Conservation (phyloP, 2,113 vertebrate species). For the Seriola aureovittata region DNA sequence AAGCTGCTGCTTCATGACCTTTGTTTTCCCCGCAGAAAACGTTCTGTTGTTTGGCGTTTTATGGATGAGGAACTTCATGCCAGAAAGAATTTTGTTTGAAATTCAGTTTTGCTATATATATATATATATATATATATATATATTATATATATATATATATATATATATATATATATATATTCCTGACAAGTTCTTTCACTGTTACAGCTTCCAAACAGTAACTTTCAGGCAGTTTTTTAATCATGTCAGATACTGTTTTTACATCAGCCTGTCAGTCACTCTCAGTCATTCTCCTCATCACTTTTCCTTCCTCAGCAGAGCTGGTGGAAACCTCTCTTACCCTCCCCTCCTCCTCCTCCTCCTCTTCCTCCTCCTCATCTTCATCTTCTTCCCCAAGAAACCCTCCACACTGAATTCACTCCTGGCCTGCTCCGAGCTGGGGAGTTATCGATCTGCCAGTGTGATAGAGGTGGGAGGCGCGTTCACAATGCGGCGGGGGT, state of each 20-base stretch:
- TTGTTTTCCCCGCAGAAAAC: background rate
- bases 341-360: slow-evolving; percentile 42
- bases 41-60: background rate
- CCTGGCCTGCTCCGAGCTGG: slow-evolving; percentile 40
- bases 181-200: background rate
- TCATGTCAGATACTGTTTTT: slow-evolving; percentile 13
- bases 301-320: slow-evolving; percentile 29
- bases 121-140: background rate
- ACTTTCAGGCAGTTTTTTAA: background rate
- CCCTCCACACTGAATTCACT: slow-evolving; percentile 30
- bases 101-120: background rate
- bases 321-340: slow-evolving; percentile 52
- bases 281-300: slow-evolving; percentile 37
- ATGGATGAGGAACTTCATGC: background rate
- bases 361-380: slow-evolving; percentile 20
- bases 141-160: background rate
- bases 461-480: slow-evolving; percentile 71
- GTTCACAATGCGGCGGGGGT: slow-evolving; percentile 75
- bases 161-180: background rate
- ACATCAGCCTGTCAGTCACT: slow-evolving; percentile 51
- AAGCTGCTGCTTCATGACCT: background rate
- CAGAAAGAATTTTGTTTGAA: no score
- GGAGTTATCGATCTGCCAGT: slow-evolving; percentile 75
- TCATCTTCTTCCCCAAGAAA: slow-evolving; percentile 34
- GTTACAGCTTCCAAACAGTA: background rate